Base-by-base conservation (phyloP, 92 coral and sea anemone species). In the Umimayanthus kanabou region DNA sequence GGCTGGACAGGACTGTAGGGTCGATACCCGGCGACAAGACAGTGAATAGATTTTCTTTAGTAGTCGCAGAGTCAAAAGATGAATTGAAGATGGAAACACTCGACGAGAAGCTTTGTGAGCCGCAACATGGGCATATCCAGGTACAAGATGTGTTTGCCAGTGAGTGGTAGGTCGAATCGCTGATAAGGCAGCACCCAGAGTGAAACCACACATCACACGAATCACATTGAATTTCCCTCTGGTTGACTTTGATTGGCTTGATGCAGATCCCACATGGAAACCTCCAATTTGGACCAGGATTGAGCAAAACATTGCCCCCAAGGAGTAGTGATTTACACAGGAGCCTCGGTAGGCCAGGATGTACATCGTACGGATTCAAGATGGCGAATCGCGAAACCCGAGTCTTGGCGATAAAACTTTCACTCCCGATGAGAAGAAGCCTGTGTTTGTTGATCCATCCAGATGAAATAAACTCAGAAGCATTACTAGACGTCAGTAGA, bases 321-420 rank as follows among this genome's bases (percentile, higher is more conserved):
- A 81, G 85, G 74, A 80, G 66, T 61, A 80, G 15, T 39, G 58
- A 53, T 45, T 61, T 80, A 73, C n/a, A 61, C 73, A 80, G 85
- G 85, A 64, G 85, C 67, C 75, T 64, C 29, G 74, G 9, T 28
- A 61, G 39, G 72, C 75, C 85, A 80, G 85, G 74, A 49, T 49
- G 2, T 49, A 49, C 85, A 85, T 43, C 79, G 80, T 85, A 85
- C 64, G 88, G 79, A 74, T 85, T 85, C 88, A 85, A 85, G 80
- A 85, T 85, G 88, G 88, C 81, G 67, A 72, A 23, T 76, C 69
- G 88, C 6, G 53, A 39, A 55, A 76, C 58, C 22, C 88, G 69
- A 76, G 72, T 53, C 49, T 72, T 85, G 88, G 66, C 65, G 73
- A 80, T 33, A 40, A 85, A 85, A 85, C 85, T 50, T 69, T 81